phyloP scores from a whole-genome alignment of 2,113 vertebrate species.

The Rhodinocichla rosea region DNA sequence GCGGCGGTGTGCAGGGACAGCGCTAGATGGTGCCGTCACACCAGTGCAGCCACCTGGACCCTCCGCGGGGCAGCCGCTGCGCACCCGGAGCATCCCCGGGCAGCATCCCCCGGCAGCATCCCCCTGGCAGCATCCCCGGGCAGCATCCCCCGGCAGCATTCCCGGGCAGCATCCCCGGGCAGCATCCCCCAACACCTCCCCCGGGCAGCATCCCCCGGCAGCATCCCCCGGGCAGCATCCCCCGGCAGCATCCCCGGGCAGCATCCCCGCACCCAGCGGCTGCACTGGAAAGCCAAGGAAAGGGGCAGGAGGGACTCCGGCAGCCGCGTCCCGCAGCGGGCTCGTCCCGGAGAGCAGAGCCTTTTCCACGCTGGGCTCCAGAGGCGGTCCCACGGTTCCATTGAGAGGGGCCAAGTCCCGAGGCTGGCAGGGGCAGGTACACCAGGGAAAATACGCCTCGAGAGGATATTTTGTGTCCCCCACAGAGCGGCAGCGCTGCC shows the following conservation, averaged over 20 bases:
- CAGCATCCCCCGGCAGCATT: too few relatives aligned
- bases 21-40: slow-evolving; percentile 19
- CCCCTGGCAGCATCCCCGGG: fast-evolving
- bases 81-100: fast-evolving
- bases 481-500: neutral
- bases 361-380: fast-evolving
- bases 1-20: neutral
- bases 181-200: neutral
- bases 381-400: neutral
- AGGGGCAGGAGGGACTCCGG: neutral
- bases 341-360: neutral
- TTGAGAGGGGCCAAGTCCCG: fast-evolving
- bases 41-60: fast-evolving
- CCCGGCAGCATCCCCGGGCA: neutral
- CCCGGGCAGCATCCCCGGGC: neutral
- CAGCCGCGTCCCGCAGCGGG: neutral
- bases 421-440: neutral
- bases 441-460: too few relatives aligned
- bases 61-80: fast-evolving
- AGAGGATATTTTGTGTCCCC: neutral
- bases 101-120: too few relatives aligned
- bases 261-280: fast-evolving
- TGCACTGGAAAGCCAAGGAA: fast-evolving
- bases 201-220: neutral
- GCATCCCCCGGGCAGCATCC: too few relatives aligned